Base-by-base conservation (phyloP, 35 echinoderm and acorn worm species). In the Nesometra sesokonis region DNA sequence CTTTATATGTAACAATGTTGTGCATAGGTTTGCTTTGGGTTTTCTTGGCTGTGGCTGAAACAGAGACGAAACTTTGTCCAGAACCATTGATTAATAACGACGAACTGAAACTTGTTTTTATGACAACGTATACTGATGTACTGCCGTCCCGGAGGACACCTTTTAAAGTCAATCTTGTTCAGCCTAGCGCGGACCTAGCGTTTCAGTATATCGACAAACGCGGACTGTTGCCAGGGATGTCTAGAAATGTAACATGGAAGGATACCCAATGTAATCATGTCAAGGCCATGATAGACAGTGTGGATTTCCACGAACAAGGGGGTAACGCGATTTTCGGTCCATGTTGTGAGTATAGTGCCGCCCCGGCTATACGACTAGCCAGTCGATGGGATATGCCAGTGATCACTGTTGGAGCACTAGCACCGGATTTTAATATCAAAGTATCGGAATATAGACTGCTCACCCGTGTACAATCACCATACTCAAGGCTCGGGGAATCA, bases 351-450 rank as follows among this genome's bases (percentile, higher is more conserved):
- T 86, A 82, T 87, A 38, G 84, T 27, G 47, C 84, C 13, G 43
- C 78, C 11, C 89, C 89, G 21, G 78, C 80, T 0, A 13, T 34
- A 0, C 35, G 89, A 32, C 81, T 86, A 35, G 78, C 89, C 29
- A n/a, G 33, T 5, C 89, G 79, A 13, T 91, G 89, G 89, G 86
- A 82, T 57, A 91, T 86, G 31, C 89, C 89, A 31, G 39, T 91
- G 15, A 82, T 91, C 19, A 91, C 89, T 3, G 89, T 81, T 78
- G 89, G 89, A n/a, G 84, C 57, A 38, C 76, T 67, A 27, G 52
- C 52, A 67, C 9, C 52, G 52, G 52, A 67, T 67, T 67, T 67
- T 27, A 27, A 67, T 67, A 19, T 13, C 52, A 67, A 67, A 67
- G 7, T 11, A 67, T 19, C 52, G 21, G 9, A 67, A 27, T 67